Conservation (phyloP, 2,113 vertebrate genomes). For the Lampris incognitus region DNA sequence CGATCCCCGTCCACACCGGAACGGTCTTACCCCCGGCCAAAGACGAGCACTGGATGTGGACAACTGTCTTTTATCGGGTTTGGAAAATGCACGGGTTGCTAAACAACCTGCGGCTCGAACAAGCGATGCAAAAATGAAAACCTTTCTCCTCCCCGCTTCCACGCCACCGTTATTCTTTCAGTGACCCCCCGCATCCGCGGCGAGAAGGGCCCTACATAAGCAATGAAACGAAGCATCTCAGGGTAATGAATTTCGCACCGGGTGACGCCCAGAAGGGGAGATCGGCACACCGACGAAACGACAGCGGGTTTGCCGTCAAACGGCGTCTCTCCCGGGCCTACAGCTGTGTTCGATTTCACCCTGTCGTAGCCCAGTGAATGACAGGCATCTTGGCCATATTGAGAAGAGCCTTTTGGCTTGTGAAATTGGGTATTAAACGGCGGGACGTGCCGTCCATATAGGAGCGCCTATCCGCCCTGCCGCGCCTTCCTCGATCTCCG, state of each 20-base stretch:
- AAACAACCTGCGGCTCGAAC: neutral
- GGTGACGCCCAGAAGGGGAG: neutral
- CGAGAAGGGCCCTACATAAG: constrained; percentile 32
- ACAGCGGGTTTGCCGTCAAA: constrained; percentile 25
- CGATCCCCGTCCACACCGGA: too few species aligned
- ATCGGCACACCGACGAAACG: constrained; percentile 41
- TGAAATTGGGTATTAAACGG: constrained; percentile 49
- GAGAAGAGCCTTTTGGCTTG: constrained; percentile 43
- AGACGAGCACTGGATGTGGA: too few species aligned
- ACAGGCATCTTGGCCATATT: constrained; percentile 28
- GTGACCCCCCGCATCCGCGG: constrained; percentile 37
- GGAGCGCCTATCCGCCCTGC: constrained; percentile 6
- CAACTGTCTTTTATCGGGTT: too few species aligned
- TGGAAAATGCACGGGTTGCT: neutral
- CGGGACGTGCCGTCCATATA: constrained; percentile 15
- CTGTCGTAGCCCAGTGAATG: constrained; percentile 26
- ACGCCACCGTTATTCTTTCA: constrained; percentile 37
- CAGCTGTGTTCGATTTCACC: constrained; percentile 57
- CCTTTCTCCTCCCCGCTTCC: constrained; percentile 1
- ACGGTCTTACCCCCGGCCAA: too few species aligned
- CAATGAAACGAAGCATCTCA: constrained; percentile 43
- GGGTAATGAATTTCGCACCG: constrained; percentile 37
- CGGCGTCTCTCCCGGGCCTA: constrained; percentile 14
- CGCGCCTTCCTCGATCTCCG: constrained; percentile 39
- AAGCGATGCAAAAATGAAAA: neutral